phyloP scores from a whole-genome alignment of 2,113 vertebrate genomes.

The Cyprinodon variegatus region DNA sequence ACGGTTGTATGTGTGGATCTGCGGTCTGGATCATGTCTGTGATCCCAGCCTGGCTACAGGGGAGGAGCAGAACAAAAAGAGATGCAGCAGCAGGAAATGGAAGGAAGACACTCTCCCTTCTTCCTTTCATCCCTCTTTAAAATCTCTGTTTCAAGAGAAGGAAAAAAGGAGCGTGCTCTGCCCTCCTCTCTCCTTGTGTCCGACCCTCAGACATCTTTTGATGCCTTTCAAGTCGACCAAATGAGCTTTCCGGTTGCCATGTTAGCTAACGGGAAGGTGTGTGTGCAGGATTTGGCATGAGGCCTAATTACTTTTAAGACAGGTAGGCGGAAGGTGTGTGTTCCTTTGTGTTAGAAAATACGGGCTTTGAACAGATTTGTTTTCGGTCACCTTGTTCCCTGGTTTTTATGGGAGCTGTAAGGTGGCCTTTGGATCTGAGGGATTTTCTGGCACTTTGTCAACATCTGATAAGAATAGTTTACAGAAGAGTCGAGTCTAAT shows the following conservation, averaged over 20 bases:
- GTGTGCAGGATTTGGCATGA: constrained; percentile 36
- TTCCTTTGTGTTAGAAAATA: constrained; percentile 43
- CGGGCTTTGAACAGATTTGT: constrained; percentile 51
- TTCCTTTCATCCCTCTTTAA: constrained; percentile 71
- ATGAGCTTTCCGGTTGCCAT: constrained; percentile 53
- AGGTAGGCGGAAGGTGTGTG: constrained; percentile 52
- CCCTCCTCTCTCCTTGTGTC: constrained; percentile 17
- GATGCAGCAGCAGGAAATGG: constrained; percentile 53
- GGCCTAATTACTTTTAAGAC: constrained; percentile 65
- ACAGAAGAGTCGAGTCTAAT: background rate
- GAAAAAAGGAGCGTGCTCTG: background rate
- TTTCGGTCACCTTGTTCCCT: constrained; percentile 22
- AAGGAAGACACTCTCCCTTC: constrained; percentile 67
- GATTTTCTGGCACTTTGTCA: constrained; percentile 34
- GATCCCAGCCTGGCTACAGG: constrained; percentile 64
- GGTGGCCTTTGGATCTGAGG: constrained; percentile 7
- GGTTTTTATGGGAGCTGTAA: constrained; percentile 30
- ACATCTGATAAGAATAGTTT: background rate
- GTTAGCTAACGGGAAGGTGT: constrained; percentile 30
- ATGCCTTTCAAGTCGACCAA: constrained; percentile 69
- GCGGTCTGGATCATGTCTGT: constrained; percentile 47
- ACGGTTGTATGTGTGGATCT: background rate
- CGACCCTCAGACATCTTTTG: constrained; percentile 49
- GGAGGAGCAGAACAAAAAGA: constrained; percentile 49
- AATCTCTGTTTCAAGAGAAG: constrained; percentile 49